Conservation (phyloP, 2,797 vertebrate genomes). For the Loris lydekkerianus region DNA sequence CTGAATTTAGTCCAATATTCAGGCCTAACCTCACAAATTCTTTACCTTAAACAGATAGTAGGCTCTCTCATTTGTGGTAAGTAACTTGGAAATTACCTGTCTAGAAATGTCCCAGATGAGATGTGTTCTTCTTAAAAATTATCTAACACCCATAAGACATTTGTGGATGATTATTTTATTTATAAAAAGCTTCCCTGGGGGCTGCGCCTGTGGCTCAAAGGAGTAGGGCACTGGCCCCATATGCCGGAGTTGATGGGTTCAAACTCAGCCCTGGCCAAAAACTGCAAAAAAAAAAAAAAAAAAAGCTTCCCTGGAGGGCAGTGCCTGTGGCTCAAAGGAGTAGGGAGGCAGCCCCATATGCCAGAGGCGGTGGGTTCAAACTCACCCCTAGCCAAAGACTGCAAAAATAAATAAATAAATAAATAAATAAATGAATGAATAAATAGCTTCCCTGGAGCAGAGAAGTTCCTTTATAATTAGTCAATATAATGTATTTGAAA, state of each 20-base stretch:
- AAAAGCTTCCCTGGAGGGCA: too few species aligned
- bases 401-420: too few species aligned
- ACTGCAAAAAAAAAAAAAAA: too few species aligned
- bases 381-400: too few species aligned
- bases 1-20: slow-evolving; percentile 31
- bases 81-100: slow-evolving; percentile 41
- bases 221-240: too few species aligned
- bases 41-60: slow-evolving; percentile 40
- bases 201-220: too few species aligned
- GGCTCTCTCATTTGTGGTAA: not conserved
- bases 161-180: slow-evolving; percentile 51
- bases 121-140: slow-evolving; percentile 27
- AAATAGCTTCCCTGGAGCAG: not conserved
- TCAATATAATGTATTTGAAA: not conserved
- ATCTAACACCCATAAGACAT: not conserved
- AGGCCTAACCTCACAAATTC: slow-evolving; percentile 30
- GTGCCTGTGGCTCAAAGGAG: too few species aligned
- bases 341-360: too few species aligned
- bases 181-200: slow-evolving; percentile 21
- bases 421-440: too few species aligned
- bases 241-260: too few species aligned
- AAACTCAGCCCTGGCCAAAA: too few species aligned
- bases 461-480: slow-evolving; percentile 29
- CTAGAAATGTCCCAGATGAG: not conserved
- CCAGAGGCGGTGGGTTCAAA: too few species aligned